Percentiles rank a stretch among this genome's conserved stretches.
Evolutionary conservation across 1,140 invertebrate genomes (phyloP).

Genomic region (Heterodera schachtii): DNA sequence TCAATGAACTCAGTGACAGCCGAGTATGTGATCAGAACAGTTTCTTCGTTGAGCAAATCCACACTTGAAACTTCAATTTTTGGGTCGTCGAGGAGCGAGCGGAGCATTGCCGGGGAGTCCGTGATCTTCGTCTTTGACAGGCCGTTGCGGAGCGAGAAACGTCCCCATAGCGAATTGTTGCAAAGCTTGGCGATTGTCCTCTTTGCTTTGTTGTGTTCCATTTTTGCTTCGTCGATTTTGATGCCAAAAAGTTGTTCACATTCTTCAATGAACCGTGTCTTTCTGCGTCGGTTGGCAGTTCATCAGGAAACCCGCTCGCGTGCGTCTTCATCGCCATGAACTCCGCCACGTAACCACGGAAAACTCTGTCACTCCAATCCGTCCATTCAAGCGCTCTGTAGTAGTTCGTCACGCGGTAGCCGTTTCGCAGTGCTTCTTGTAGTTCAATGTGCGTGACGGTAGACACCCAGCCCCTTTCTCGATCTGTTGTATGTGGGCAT

Average conservation of each 20-base stretch:
- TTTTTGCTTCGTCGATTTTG: neutral
- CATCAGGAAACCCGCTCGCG: constrained; percentile 11
- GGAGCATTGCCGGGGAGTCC: neutral
- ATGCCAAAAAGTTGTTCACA: constrained; percentile 2
- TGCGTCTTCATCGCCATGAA: constrained; percentile 13
- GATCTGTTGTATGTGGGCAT: constrained; percentile 1
- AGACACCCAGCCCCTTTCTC: neutral
- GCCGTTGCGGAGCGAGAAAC: neutral
- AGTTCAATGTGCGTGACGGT: constrained; percentile 4
- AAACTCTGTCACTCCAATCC: neutral
- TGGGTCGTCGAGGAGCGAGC: neutral
- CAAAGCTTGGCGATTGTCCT: constrained; percentile 3
- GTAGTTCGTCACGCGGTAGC: neutral
- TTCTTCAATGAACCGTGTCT: neutral
- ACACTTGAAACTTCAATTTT: neutral
- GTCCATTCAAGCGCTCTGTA: neutral
- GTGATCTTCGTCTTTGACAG: neutral
- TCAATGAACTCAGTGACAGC: constrained; percentile 2
- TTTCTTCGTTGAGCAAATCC: neutral
- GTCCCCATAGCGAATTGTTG: constrained; percentile 10
- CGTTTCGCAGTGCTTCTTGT: neutral
- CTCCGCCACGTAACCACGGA: neutral
- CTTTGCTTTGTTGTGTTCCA: constrained; percentile 9
- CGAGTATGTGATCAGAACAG: neutral
- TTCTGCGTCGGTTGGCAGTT: neutral